Evolutionary conservation across 2,113 vertebrate species (phyloP).

Genomic region (Phycodurus eques): DNA sequence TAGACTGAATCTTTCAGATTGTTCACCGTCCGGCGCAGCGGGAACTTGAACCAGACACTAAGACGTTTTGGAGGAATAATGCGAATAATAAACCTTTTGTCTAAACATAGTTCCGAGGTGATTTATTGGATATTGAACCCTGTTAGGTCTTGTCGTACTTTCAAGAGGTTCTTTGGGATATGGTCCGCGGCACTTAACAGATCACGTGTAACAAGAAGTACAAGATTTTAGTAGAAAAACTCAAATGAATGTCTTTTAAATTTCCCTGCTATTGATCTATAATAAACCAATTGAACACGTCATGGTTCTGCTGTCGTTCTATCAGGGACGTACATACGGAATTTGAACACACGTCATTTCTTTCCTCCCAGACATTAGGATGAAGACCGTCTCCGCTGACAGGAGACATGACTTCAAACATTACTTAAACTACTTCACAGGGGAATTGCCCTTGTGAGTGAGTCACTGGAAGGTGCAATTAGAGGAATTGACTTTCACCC

Average conservation of each 20-base stretch:
- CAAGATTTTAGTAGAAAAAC: not conserved
- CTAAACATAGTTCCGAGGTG: not conserved
- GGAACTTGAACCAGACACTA: no score
- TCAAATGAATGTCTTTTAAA: not conserved
- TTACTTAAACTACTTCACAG: not conserved
- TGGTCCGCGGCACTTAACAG: no score
- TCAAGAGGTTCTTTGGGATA: no score
- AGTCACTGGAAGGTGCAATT: slow-evolving; percentile 39
- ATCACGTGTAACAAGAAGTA: not conserved
- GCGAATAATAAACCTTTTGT: no score
- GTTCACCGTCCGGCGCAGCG: no score
- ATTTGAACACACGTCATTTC: slow-evolving; percentile 35
- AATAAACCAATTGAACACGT: not conserved
- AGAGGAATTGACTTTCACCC: slow-evolving; percentile 32
- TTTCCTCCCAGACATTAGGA: slow-evolving; percentile 40
- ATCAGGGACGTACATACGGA: slow-evolving; percentile 15
- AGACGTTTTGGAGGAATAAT: no score
- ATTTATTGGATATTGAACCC: not conserved
- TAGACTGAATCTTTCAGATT: no score
- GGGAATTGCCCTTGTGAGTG: slow-evolving; percentile 5
- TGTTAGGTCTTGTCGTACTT: no score
- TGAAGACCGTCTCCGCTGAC: slow-evolving; percentile 5
- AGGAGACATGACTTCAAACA: slow-evolving; percentile 22
- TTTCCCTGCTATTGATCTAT: not conserved
- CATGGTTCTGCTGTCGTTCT: not conserved